Evolutionary conservation across 2,888 invertebrate species (phyloP), one percentile per base, ranked within the genome.

Genomic region (Zele albiditarsus): DNA sequence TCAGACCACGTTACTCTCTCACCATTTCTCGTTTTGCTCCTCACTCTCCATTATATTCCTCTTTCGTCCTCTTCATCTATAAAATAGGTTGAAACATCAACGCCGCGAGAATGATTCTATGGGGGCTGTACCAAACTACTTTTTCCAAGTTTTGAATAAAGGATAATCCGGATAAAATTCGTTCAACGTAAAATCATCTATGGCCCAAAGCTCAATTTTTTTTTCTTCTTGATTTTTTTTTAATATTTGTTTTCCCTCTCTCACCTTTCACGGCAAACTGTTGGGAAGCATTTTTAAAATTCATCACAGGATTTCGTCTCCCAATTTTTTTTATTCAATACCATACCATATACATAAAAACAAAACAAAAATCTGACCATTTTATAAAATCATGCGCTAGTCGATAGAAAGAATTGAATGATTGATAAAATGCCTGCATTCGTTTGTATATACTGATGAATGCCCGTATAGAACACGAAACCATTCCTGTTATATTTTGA

Each of bases 121-220:
- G n/a, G 25, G 16, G 70, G 70, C 3, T 68, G 8, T 68, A 57
- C n/a, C 49, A 23, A 31, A 68, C 53, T n/a, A 46, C 68, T 49
- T 68, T 46, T 28, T 27, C 53, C 25, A 31, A 77, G 20, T 53
- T 67, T 80, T 81, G 79, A 82, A 82, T 82, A 82, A 82, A 79
- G 68, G 79, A 82, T 77, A 71, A 77, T 68, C 76, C 68, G 77
- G 79, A 79, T 82, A 82, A 82, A 79, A 82, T 81, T 81, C 78
- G 77, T 71, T 72, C 79, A 76, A 33, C 69, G 77, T 77, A 79
- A 80, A 80, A 79, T 82, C 80, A 80, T 77, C 77, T 81, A 80
- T 80, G 70, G 46, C 69, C 73, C 53, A 38, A 38, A 38, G 38
- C 38, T 12, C 38, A 8, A 38, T 38, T 38, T 38, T 38, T 31